Conservation (phyloP, 2,888 invertebrate species). For the Baccha elongata region DNA sequence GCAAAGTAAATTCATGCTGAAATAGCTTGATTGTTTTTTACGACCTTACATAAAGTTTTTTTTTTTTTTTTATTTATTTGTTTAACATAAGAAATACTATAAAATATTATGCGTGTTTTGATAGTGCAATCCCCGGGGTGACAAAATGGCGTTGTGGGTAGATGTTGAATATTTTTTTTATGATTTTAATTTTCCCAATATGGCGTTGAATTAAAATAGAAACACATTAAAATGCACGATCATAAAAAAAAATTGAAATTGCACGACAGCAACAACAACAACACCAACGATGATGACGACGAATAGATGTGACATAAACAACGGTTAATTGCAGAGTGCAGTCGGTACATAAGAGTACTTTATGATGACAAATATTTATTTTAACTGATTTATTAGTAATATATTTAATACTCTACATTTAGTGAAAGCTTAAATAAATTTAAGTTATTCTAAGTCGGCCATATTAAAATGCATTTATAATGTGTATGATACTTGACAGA, state of each 20-base stretch:
- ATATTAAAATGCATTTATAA: constrained; percentile 22
- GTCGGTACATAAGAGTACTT: constrained; percentile 27
- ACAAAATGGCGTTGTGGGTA: constrained; percentile 28
- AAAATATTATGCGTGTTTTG: constrained; percentile 20
- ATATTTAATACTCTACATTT: background rate
- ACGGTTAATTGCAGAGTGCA: constrained; percentile 47
- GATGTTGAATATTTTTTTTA: constrained; percentile 13
- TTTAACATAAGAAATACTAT: background rate
- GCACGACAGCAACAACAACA: background rate
- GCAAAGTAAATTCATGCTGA: background rate
- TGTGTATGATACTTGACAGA: constrained; percentile 2
- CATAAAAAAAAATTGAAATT: constrained; percentile 23
- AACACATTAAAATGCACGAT: constrained; percentile 45
- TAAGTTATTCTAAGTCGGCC: constrained; percentile 6
- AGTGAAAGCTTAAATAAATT: background rate
- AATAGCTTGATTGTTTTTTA: constrained; percentile 5
- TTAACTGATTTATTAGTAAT: constrained; percentile 48
- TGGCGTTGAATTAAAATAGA: constrained; percentile 33
- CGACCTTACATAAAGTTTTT: constrained; percentile 1
- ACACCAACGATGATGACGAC: background rate
- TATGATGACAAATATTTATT: constrained; percentile 51
- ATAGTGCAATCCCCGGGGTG: constrained; percentile 33
- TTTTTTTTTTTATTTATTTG: background rate
- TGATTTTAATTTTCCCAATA: constrained; percentile 24
- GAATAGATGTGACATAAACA: constrained; percentile 60